These are phyloP conservation scores for Hydrochoerus hydrochaeris DNA, from an alignment of 2,113 vertebrate genomes.

Conservation along the genomic window DNA sequence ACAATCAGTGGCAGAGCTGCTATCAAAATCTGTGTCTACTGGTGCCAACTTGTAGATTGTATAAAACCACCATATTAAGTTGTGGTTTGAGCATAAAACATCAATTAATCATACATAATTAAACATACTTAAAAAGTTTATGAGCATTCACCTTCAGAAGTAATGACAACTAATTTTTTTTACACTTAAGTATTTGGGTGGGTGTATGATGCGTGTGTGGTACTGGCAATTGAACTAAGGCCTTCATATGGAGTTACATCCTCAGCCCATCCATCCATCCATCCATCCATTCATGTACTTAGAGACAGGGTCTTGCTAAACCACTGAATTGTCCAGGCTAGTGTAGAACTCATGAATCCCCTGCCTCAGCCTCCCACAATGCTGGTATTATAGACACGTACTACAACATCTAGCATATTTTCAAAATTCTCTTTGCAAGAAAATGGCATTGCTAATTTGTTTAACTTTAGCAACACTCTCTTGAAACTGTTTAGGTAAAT, in stretches of 20 bases:
- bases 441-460: background rate
- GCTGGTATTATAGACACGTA: background rate
- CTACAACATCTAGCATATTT: background rate
- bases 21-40: background rate
- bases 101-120: background rate
- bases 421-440: background rate
- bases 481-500: background rate
- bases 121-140: constrained; percentile 42
- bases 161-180: background rate
- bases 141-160: background rate
- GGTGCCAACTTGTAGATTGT: background rate
- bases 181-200: background rate
- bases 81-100: constrained; percentile 27
- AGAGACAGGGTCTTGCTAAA: background rate
- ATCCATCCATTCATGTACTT: background rate
- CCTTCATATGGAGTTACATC: background rate
- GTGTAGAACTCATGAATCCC: background rate
- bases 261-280: background rate
- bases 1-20: background rate
- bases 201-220: background rate
- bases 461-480: background rate
- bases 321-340: background rate
- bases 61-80: background rate
- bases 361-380: background rate
- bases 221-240: background rate